Conservation (phyloP, 2,888 invertebrate genomes). For the Anodontia alba region DNA sequence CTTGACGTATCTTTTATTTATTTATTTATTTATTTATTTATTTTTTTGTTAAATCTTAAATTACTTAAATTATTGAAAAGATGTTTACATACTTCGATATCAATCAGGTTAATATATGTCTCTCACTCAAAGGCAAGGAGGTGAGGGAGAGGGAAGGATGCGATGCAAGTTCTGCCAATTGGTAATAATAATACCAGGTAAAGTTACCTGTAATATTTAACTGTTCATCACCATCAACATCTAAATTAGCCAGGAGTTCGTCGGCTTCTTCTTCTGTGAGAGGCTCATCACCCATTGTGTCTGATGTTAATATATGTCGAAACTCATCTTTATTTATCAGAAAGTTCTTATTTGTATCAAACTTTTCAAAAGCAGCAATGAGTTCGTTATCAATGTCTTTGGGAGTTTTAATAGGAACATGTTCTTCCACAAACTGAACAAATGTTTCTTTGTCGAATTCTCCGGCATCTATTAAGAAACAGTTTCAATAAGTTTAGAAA, state of each 20-base stretch:
- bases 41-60: too few relatives aligned
- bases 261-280: slow-evolving; percentile 45
- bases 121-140: too few relatives aligned
- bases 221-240: slow-evolving; percentile 30
- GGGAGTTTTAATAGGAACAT: slow-evolving; percentile 34
- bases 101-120: too few relatives aligned
- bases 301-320: slow-evolving; percentile 38
- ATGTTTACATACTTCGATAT: background rate
- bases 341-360: slow-evolving; percentile 39
- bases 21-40: too few relatives aligned
- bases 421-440: slow-evolving; percentile 35
- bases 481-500: too few relatives aligned
- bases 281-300: slow-evolving; percentile 46
- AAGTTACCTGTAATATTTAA: slow-evolving; percentile 42
- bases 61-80: background rate
- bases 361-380: slow-evolving; percentile 49
- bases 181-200: too few relatives aligned
- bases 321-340: slow-evolving; percentile 51
- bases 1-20: too few relatives aligned
- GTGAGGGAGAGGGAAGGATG: too few relatives aligned
- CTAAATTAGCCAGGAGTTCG: slow-evolving; percentile 25
- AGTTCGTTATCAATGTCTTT: slow-evolving; percentile 46
- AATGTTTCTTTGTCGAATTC: slow-evolving; percentile 39
- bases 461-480: slow-evolving; percentile 20
- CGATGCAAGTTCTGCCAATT: too few relatives aligned